Evolutionary conservation across 2,797 vertebrate genomes (phyloP), one percentile per base, ranked within the genome.

Genomic region (Mastacembelus armatus): DNA sequence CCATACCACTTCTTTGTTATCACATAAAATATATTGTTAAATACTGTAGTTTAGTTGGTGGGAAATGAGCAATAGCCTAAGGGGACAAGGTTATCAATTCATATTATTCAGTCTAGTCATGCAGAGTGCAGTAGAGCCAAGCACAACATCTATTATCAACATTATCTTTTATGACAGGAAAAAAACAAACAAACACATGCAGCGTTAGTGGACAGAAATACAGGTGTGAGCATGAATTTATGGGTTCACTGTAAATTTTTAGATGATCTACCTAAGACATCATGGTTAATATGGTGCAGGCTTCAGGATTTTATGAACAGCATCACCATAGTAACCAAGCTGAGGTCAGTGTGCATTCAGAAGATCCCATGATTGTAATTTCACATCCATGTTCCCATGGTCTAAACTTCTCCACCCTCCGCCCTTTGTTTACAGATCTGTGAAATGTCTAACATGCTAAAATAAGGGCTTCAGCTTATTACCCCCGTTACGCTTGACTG

Each of bases 401-500:
- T 67, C 60, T 51, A 43, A 56, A 44, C 57, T 43, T 44, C 65
- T 56, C 42, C 14, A 8, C 42, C n/a, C n/a, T 64, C 54, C 49
- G n/a, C 43, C 15, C 9, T 7, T 75, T 82, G 76, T 83, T 85
- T 87, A 78, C 67, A 66, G 64, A 74, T 50, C 55, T 74, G 48
- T 70, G 50, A 69, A 73, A 69, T 85, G 63, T 80, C 56, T 26
- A 71, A 83, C 71, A 70, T 56, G 66, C 50, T n/a, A 77, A 81
- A 83, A 84, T 29, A 22, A 70, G 77, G 63, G 55, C 48, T 74
- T 61, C 39, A 78, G 74, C 71, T 78, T 83, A 88, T 91, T 89
- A 84, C 66, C 62, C 75, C 50, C 44, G 84, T 85, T 83, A 81
- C 85, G 88, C 78, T 86, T 68, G 62, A 77, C 51, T 59, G 75